Evolutionary conservation across 2,113 vertebrate species (phyloP).

Genomic region (Engystomops pustulosus): DNA sequence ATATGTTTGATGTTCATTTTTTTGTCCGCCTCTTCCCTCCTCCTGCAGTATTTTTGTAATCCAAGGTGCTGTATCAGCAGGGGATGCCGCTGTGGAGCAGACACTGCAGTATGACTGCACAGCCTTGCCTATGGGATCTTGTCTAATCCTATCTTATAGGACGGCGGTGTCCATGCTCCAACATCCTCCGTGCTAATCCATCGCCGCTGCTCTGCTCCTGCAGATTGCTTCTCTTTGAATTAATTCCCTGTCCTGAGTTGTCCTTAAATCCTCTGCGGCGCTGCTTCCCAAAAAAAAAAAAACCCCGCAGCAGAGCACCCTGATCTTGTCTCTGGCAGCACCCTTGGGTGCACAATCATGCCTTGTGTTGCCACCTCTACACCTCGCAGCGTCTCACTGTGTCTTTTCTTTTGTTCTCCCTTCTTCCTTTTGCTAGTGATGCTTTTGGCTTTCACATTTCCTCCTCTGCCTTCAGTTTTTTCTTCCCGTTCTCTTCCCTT

Average conservation of each 20-base stretch:
- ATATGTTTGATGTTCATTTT: neutral
- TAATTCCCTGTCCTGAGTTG: conserved; percentile 26
- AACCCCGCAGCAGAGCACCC: neutral
- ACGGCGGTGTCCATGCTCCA: conserved; percentile 9
- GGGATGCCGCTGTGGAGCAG: neutral
- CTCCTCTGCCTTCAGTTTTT: conserved; percentile 47
- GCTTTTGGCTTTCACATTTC: conserved; percentile 43
- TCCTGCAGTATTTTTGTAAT: conserved; percentile 29
- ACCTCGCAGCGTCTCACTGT: conserved; percentile 11
- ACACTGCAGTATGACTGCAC: conserved; percentile 25
- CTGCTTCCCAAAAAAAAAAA: no score
- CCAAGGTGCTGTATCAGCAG: conserved; percentile 40
- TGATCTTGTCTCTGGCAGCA: neutral
- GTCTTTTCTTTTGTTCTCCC: conserved; percentile 53
- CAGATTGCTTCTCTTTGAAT: conserved; percentile 1
- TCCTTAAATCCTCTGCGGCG: conserved; percentile 38
- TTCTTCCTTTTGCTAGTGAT: conserved; percentile 25
- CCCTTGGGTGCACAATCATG: conserved; percentile 35
- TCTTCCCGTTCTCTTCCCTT: conserved; percentile 30
- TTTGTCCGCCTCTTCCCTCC: neutral
- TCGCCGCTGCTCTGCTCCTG: conserved; percentile 22
- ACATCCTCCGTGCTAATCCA: conserved; percentile 37
- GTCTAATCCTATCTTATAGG: conserved; percentile 4
- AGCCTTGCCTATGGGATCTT: neutral
- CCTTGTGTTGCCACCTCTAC: neutral